phyloP scores from a whole-genome alignment of 2,888 invertebrate genomes.

The Taphrorychus bicolor region DNA sequence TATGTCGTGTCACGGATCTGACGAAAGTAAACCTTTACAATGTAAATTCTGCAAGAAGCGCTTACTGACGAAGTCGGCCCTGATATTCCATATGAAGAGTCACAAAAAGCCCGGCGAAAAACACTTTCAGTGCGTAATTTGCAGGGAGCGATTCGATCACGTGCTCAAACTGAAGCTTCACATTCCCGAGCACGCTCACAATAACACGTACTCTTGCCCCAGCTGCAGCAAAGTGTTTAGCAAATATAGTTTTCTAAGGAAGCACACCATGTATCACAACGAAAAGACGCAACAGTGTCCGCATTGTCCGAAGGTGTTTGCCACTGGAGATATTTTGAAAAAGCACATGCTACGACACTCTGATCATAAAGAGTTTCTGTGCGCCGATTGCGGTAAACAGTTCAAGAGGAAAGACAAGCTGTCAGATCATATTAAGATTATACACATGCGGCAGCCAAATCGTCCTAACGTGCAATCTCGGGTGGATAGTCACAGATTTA shows the following conservation, averaged over 20 bases:
- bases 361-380: conserved; percentile 71
- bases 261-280: conserved; percentile 78
- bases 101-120: conserved; percentile 69
- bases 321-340: conserved; percentile 73
- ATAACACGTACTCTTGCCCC: conserved; percentile 73
- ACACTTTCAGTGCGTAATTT: conserved; percentile 76
- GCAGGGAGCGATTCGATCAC: conserved; percentile 71
- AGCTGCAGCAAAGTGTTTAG: conserved; percentile 72
- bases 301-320: conserved; percentile 73
- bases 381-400: conserved; percentile 77
- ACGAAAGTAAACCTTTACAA: conserved; percentile 73
- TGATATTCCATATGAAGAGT: conserved; percentile 75
- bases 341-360: conserved; percentile 75
- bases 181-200: conserved; percentile 68
- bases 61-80: conserved; percentile 75
- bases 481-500: conserved; percentile 74
- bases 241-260: conserved; percentile 72
- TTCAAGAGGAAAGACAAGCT: conserved; percentile 80
- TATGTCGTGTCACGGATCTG: conserved; percentile 70
- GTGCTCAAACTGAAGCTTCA: conserved; percentile 71
- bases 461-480: conserved; percentile 56
- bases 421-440: conserved; percentile 73
- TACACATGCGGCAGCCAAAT: conserved; percentile 61
- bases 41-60: conserved; percentile 71
- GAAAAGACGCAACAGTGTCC: conserved; percentile 72